Conservation (phyloP, 2,888 invertebrate genomes). For the Junonia oenone region DNA sequence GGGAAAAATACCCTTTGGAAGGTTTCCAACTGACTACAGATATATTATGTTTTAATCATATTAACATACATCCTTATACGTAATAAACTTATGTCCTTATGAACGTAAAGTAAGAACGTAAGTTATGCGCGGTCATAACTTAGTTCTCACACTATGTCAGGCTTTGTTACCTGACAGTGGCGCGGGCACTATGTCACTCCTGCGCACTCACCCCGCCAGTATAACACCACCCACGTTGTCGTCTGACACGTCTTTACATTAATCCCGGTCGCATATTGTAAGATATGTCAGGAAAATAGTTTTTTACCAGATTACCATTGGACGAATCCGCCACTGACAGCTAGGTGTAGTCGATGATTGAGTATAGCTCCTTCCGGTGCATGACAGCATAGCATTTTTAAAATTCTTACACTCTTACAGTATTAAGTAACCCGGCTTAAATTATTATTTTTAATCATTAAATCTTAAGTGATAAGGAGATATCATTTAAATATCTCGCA, state of each 20-base stretch:
- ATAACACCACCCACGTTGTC: slow-evolving; percentile 48
- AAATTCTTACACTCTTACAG: too few relatives aligned
- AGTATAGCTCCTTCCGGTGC: too few relatives aligned
- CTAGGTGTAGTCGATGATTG: too few relatives aligned
- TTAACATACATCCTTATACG: not conserved
- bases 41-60: not conserved
- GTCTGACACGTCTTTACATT: slow-evolving; percentile 23
- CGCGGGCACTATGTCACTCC: slow-evolving; percentile 43
- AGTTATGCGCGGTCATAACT: slow-evolving; percentile 13
- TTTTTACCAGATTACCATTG: too few relatives aligned
- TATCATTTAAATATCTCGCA: not conserved
- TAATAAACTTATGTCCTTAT: slow-evolving; percentile 5
- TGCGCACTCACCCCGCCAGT: slow-evolving; percentile 37
- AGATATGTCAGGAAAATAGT: not conserved
- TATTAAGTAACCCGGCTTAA: too few relatives aligned
- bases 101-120: too few relatives aligned
- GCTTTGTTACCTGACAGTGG: slow-evolving; percentile 38
- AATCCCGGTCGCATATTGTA: not conserved
- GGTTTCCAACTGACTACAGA: not conserved
- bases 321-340: too few relatives aligned
- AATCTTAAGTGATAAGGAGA: too few relatives aligned
- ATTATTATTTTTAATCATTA: too few relatives aligned
- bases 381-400: too few relatives aligned
- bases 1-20: too few relatives aligned
- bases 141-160: slow-evolving; percentile 12